Conservation (phyloP, 1,140 invertebrate genomes). For the Pachypeltis micranthus region DNA sequence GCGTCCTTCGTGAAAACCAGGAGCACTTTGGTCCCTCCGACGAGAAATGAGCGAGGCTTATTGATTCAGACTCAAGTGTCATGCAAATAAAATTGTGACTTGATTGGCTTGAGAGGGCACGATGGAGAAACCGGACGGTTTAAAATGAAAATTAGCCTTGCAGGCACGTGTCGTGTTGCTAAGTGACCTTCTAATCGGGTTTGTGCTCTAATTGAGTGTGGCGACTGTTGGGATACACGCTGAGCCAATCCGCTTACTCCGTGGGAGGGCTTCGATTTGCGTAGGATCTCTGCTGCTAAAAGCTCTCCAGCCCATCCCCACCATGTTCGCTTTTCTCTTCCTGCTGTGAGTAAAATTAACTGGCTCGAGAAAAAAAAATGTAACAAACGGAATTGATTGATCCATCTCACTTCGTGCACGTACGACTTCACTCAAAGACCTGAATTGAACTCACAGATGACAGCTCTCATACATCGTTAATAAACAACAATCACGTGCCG, state of each 20-base stretch:
- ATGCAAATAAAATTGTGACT: conserved; percentile 4
- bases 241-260: neutral
- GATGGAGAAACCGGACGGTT: neutral
- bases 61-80: conserved; percentile 2
- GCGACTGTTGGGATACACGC: neutral
- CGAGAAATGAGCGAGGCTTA: conserved; percentile 1
- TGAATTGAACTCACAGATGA: no score
- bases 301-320: neutral
- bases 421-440: no score
- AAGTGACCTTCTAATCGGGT: conserved; percentile 8
- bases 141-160: conserved; percentile 1
- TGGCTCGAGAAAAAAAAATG: no score
- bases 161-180: conserved; percentile 7
- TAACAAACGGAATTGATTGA: no score
- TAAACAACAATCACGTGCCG: no score
- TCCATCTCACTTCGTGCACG: no score
- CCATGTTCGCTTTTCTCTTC: no score
- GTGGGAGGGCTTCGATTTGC: neutral
- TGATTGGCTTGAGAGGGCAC: neutral
- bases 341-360: no score
- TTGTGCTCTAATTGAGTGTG: neutral
- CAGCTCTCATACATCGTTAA: no score
- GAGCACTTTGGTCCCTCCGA: no score
- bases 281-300: neutral
- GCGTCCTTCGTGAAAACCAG: no score